Evolutionary conservation across 2,797 vertebrate genomes (phyloP).

Genomic region (Scolopax bukidnonensis): DNA sequence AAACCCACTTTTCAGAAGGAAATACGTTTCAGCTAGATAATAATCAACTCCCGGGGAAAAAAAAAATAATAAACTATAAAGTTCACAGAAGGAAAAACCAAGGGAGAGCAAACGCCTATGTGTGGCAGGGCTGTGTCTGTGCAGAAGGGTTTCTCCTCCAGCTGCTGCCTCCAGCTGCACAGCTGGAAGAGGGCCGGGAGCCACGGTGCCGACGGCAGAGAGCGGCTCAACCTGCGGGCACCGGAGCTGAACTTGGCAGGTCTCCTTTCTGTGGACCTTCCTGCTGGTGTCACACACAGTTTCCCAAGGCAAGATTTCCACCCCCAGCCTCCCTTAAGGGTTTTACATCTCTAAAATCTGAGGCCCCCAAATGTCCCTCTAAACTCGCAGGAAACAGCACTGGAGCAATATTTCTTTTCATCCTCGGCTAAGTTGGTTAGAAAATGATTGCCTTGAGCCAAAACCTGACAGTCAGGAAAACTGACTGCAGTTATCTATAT

Average conservation of each 20-base stretch:
- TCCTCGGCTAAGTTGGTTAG: neutral
- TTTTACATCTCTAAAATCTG: accelerated
- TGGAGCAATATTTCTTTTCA: neutral
- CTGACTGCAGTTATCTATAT: neutral
- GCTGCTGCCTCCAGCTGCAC: neutral
- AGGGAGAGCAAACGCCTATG: neutral
- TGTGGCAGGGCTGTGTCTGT: neutral
- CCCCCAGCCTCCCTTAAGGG: neutral
- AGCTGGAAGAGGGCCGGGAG: neutral
- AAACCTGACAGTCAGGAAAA: neutral
- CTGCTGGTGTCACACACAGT: neutral
- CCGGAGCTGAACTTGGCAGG: neutral
- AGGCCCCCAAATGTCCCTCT: neutral
- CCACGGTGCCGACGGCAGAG: accelerated
- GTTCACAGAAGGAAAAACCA: neutral
- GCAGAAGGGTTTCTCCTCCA: neutral
- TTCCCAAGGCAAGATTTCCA: neutral
- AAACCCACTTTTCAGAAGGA: neutral
- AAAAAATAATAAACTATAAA: neutral
- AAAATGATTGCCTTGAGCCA: neutral
- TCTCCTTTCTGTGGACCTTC: neutral
- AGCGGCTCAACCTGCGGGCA: neutral
- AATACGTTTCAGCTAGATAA: neutral
- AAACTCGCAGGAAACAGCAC: neutral
- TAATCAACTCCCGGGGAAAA: neutral